Evolutionary conservation across 2,113 vertebrate species (phyloP).

Genomic region (Sitta europaea): DNA sequence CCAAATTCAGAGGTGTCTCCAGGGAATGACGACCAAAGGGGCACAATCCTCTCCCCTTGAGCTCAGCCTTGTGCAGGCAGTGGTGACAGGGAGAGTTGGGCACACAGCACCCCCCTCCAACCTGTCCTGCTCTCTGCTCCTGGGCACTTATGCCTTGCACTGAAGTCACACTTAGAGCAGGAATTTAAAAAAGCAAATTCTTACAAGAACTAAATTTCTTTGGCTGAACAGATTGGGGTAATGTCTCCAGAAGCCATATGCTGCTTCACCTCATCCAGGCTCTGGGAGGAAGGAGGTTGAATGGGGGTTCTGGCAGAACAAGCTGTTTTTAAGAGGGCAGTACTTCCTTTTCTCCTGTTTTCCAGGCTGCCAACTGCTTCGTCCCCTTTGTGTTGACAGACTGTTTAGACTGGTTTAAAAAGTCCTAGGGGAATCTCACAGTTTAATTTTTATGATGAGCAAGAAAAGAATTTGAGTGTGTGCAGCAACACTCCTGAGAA

Average conservation of each 20-base stretch:
- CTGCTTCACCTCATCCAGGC: neutral
- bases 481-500: neutral
- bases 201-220: neutral
- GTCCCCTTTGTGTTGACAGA: neutral
- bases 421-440: neutral
- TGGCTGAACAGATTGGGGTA: neutral
- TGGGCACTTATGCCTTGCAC: fast-evolving
- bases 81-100: neutral
- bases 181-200: neutral
- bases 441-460: neutral
- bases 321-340: neutral
- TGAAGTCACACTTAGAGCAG: neutral
- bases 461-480: neutral
- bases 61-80: fast-evolving
- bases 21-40: neutral
- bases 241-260: neutral
- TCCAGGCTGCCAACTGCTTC: neutral
- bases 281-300: neutral
- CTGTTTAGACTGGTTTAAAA: neutral
- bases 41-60: neutral
- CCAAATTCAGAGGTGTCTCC: neutral
- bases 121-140: neutral
- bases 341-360: neutral
- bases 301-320: neutral
- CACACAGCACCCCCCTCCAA: fast-evolving